phyloP scores from a whole-genome alignment of 2,888 invertebrate species.

The Lucinisca nassula region DNA sequence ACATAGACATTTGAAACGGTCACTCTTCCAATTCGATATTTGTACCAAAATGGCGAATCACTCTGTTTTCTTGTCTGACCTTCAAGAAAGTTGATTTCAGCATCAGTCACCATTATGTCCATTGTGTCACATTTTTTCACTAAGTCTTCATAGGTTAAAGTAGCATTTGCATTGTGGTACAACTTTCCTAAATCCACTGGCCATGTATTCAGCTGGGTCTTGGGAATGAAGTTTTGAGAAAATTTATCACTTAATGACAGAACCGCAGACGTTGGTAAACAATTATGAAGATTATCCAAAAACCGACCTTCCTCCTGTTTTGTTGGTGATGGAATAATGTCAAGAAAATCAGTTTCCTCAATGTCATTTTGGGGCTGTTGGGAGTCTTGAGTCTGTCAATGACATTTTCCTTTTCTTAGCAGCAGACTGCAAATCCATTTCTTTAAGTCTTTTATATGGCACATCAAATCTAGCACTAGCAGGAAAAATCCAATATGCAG shows the following conservation, averaged over 20 bases:
- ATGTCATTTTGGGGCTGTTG: not conserved
- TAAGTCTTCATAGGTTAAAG: not conserved
- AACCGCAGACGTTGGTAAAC: not conserved
- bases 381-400: not conserved
- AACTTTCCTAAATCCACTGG: not conserved
- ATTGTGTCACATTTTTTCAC: not conserved
- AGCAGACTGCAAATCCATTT: slow-evolving; percentile 36
- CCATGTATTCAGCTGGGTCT: not conserved
- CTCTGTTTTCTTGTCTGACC: slow-evolving; percentile 22
- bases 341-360: not conserved
- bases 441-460: slow-evolving; percentile 12
- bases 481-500: slow-evolving; percentile 27
- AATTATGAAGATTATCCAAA: not conserved
- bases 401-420: slow-evolving; percentile 10
- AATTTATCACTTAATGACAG: not conserved
- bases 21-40: slow-evolving; percentile 13
- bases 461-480: slow-evolving; percentile 3
- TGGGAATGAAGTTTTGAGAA: not conserved
- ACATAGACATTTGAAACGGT: slow-evolving; percentile 31
- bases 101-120: slow-evolving; percentile 2
- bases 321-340: slow-evolving; percentile 20
- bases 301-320: not conserved
- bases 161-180: not conserved
- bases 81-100: slow-evolving; percentile 14
- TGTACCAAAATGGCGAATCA: slow-evolving; percentile 21